Base-by-base conservation (phyloP, 2,888 invertebrate genomes). In the Liposcelis brunnea region DNA sequence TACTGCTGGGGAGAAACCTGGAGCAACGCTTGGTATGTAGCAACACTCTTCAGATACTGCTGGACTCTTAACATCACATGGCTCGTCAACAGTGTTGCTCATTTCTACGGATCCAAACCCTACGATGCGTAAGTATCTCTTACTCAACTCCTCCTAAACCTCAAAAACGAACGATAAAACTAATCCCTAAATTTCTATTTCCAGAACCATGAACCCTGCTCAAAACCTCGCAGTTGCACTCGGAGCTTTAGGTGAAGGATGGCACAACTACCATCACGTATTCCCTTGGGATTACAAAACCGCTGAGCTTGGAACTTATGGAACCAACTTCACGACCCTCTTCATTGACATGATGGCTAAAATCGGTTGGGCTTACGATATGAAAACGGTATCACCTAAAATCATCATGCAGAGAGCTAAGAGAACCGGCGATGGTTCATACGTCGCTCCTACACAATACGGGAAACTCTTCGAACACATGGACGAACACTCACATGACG, bases 81-180 rank as follows among this genome's bases (percentile, higher is more conserved):
- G 90, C 68, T 84, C 48, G 87, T 90, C 32, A 91, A 91, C 67
- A 85, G 84, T 50, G 83, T 82, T 2, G 90, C 90, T 1, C 90
- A 90, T 66, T 73, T 80, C 56, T 81, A 75, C 68, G 82, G 82
- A 44, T 69, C 72, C 55, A 77, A 75, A 54, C 81, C 82, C 12
- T 82, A 81, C 58, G 81, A 89, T 62, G 75, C 68, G 68, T 73
- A 61, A 66, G 69, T 60, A 47, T 31, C 18, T 2, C n/a, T 36
- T 18, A 34, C 34, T 26, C 38, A 21, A 10, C 18, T 1, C n/a
- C 3, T 36, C n/a, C n/a, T n/a, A n/a, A n/a, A n/a, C n/a, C n/a
- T n/a, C n/a, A n/a, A n/a, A n/a, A n/a, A n/a, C n/a, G n/a, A n/a
- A n/a, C n/a, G n/a, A n/a, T n/a, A n/a, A n/a, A n/a, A n/a, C n/a